phyloP scores from a whole-genome alignment of 2,113 vertebrate species.

The Hemichromis elongatus region DNA sequence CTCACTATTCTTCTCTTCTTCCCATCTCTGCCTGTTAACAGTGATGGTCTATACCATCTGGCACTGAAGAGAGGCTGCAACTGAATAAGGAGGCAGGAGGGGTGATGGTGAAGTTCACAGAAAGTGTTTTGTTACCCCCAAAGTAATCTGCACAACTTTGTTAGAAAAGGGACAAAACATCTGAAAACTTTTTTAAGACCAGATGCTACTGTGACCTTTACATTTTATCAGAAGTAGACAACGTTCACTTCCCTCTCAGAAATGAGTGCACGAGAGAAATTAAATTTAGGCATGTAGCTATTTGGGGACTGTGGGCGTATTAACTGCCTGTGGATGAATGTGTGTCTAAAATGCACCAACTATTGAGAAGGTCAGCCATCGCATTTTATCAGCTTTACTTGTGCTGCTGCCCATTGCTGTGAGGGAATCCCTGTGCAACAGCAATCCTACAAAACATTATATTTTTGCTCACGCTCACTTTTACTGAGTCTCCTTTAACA shows the following conservation, averaged over 20 bases:
- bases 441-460: not conserved
- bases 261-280: constrained; percentile 17
- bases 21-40: constrained; percentile 37
- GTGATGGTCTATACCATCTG: constrained; percentile 49
- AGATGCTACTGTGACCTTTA: constrained; percentile 36
- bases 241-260: constrained; percentile 19
- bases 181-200: constrained; percentile 12
- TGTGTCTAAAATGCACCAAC: constrained; percentile 27
- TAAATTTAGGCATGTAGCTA: constrained; percentile 24
- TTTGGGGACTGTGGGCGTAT: constrained; percentile 29
- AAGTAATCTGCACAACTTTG: constrained; percentile 5
- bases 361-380: constrained; percentile 60
- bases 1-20: constrained; percentile 28
- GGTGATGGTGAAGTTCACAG: not conserved
- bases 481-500: not conserved
- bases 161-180: not conserved
- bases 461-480: not conserved
- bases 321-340: constrained; percentile 29
- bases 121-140: not conserved
- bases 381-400: constrained; percentile 40
- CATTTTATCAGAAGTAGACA: constrained; percentile 15
- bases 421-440: not conserved
- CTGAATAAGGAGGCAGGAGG: not conserved
- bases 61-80: not conserved
- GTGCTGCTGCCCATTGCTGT: constrained; percentile 4